Percentiles rank a stretch among this genome's conserved stretches.
Conservation (phyloP, 2,888 invertebrate genomes). For the Hanleya hanleyi region DNA sequence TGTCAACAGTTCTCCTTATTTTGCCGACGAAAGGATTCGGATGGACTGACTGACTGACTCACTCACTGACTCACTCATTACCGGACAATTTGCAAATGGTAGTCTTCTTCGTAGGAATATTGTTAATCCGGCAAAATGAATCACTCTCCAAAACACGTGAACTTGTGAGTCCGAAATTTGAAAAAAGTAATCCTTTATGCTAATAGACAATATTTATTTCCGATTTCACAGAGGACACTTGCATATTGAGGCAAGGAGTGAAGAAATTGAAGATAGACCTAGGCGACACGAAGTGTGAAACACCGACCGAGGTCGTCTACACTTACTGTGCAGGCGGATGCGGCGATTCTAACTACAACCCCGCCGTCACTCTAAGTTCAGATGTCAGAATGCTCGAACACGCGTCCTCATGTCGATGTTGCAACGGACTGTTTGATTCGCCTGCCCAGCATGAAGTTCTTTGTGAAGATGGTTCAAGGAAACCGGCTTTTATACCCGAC, state of each 20-base stretch:
- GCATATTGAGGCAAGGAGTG: neutral
- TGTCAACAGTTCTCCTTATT: no score
- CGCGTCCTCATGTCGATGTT: neutral
- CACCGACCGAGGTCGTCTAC: neutral
- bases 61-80: no score
- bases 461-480: neutral
- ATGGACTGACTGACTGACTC: no score
- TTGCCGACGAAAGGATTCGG: no score
- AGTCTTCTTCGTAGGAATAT: no score
- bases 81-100: no score
- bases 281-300: neutral
- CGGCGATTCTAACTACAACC: neutral
- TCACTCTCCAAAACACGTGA: no score
- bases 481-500: neutral
- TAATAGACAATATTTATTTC: no score
- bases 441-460: neutral
- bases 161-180: no score
- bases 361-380: neutral
- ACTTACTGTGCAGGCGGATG: neutral
- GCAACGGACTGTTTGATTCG: neutral
- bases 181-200: no score
- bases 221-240: conserved; percentile 1
- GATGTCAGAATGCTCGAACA: no score
- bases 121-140: no score
- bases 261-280: neutral